phyloP scores from a whole-genome alignment of 2,113 vertebrate genomes.

The Hypocryptadius cinnamomeus region DNA sequence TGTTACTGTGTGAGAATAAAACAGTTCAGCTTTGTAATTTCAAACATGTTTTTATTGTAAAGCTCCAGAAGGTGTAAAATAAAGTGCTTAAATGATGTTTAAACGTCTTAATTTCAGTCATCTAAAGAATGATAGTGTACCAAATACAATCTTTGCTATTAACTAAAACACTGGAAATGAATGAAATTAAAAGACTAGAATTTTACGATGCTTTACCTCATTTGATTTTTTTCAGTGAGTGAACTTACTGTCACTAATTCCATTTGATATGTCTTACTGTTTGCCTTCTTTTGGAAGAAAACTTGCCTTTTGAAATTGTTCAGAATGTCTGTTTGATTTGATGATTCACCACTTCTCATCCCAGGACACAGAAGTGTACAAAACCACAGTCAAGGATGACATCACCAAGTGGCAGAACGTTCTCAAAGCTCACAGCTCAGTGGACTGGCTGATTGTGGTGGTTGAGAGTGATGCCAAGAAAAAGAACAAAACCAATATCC shows the following conservation, averaged over 20 bases:
- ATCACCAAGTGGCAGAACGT: slow-evolving; percentile 94
- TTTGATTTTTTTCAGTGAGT: background rate
- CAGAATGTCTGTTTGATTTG: background rate
- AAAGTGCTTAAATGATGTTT: background rate
- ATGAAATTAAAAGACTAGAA: background rate
- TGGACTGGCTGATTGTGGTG: slow-evolving; percentile 95
- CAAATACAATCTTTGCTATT: background rate
- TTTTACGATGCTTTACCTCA: background rate
- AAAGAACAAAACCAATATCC: slow-evolving; percentile 98
- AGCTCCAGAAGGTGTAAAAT: background rate
- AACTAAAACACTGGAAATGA: background rate
- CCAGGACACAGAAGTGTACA: slow-evolving; percentile 93
- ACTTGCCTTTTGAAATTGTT: background rate
- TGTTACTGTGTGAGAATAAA: background rate
- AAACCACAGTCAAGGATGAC: slow-evolving; percentile 90
- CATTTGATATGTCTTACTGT: background rate
- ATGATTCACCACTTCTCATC: slow-evolving; percentile 29
- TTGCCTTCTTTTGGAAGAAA: background rate
- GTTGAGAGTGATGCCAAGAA: slow-evolving; percentile 94
- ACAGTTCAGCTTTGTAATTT: background rate
- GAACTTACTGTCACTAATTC: background rate
- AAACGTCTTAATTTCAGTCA: background rate
- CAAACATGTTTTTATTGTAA: background rate
- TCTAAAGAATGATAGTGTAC: background rate
- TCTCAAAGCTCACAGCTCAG: slow-evolving; percentile 79